Evolutionary conservation across 2,888 invertebrate species (phyloP).

Genomic region (Drosophila flavopinicola): DNA sequence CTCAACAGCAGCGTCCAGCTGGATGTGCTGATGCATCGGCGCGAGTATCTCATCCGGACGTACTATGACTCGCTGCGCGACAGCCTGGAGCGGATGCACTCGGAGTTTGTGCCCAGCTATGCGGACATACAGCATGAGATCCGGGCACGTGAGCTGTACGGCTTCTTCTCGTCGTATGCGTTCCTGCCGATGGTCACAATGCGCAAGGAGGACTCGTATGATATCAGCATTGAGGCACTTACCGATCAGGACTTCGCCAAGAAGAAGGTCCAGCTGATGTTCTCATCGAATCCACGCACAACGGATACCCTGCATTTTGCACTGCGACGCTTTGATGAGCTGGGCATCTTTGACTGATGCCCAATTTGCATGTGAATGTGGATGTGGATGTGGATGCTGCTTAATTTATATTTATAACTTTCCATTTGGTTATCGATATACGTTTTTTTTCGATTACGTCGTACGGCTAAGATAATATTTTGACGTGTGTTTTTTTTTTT

Average conservation of each 20-base stretch:
- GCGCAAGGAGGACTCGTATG: constrained; percentile 82
- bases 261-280: constrained; percentile 82
- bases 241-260: constrained; percentile 79
- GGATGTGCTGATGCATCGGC: constrained; percentile 78
- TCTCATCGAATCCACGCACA: constrained; percentile 82
- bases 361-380: too few relatives aligned
- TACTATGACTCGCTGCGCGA: constrained; percentile 78
- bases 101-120: constrained; percentile 70
- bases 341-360: constrained; percentile 81
- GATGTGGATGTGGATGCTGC: constrained; percentile 7
- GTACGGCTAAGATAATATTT: constrained; percentile 33
- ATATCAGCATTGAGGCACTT: constrained; percentile 81
- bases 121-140: constrained; percentile 79
- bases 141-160: constrained; percentile 77
- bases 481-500: constrained; percentile 24
- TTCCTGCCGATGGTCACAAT: constrained; percentile 83
- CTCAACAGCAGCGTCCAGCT: constrained; percentile 83
- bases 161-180: constrained; percentile 82
- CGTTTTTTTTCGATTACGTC: constrained; percentile 19
- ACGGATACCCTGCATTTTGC: constrained; percentile 79
- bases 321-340: constrained; percentile 79
- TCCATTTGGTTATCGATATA: constrained; percentile 23
- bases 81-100: constrained; percentile 74
- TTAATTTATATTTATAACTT: constrained; percentile 34
- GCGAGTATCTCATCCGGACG: constrained; percentile 77